Evolutionary conservation across 2,797 vertebrate genomes (phyloP).

Genomic region (Tenualosa thibaudeaui): DNA sequence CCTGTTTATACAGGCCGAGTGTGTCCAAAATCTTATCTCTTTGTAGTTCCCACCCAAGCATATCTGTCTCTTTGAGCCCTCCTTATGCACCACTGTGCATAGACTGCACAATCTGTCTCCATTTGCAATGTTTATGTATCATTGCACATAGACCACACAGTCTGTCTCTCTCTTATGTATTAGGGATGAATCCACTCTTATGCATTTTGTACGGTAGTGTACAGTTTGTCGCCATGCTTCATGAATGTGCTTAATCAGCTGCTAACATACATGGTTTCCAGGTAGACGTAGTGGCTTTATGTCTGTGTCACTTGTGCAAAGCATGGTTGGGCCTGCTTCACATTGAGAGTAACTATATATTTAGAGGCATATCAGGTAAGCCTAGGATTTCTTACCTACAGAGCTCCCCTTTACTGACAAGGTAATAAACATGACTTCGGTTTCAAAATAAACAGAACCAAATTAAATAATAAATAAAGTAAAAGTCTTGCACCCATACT

Average conservation of each 20-base stretch:
- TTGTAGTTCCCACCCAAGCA: not conserved
- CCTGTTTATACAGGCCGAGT: not conserved
- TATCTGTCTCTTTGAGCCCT: not conserved
- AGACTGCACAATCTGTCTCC: conserved; percentile 1
- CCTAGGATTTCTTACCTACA: too few species aligned
- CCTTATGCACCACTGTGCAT: not conserved
- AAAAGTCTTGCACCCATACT: too few species aligned
- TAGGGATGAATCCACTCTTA: too few species aligned
- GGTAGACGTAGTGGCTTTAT: not conserved
- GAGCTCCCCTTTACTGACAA: too few species aligned
- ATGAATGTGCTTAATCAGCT: not conserved
- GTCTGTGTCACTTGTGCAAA: not conserved
- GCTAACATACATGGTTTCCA: not conserved
- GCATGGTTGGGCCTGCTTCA: too few species aligned
- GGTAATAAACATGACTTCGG: too few species aligned
- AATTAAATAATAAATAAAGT: too few species aligned
- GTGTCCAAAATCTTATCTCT: not conserved
- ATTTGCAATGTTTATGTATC: conserved; percentile 1
- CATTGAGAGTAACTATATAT: too few species aligned
- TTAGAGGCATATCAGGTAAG: too few species aligned
- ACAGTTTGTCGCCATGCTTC: not conserved
- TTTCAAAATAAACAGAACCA: too few species aligned
- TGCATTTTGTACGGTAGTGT: not conserved
- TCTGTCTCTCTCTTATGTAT: not conserved
- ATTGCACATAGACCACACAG: not conserved